phyloP scores from a whole-genome alignment of 2,888 invertebrate genomes.

The Drosophila diplacantha region DNA sequence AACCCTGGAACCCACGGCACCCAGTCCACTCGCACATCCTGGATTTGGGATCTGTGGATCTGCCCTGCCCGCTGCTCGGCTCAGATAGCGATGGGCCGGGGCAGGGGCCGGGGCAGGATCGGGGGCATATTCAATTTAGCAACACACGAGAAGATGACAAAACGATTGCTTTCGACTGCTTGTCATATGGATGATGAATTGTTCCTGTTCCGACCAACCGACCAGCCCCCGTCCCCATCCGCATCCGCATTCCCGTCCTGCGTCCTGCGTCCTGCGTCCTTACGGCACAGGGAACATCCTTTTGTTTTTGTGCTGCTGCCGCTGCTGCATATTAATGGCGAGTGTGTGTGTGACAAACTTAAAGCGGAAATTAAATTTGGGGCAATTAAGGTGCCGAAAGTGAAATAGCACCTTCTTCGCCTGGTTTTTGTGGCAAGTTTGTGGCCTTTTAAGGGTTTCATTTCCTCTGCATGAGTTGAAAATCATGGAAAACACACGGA shows the following conservation, averaged over 20 bases:
- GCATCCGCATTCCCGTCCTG: constrained; percentile 5
- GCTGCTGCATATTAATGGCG: constrained; percentile 63
- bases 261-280: constrained; percentile 28
- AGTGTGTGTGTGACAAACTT: constrained; percentile 52
- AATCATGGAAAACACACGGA: neutral
- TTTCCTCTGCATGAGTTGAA: neutral
- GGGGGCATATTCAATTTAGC: constrained; percentile 76
- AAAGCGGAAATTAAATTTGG: constrained; percentile 69
- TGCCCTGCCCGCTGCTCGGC: constrained; percentile 14
- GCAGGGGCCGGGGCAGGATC: constrained; percentile 3
- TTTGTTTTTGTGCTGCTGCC: constrained; percentile 36
- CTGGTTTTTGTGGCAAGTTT: constrained; percentile 1
- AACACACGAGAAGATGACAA: constrained; percentile 77
- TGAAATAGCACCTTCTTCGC: constrained; percentile 6
- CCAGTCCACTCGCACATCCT: constrained; percentile 8
- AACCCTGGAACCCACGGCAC: constrained; percentile 5
- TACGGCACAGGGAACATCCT: constrained; percentile 31
- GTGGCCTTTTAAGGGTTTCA: constrained; percentile 3
- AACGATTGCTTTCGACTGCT: constrained; percentile 78
- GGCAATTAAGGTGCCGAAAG: constrained; percentile 54
- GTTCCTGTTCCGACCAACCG: constrained; percentile 63
- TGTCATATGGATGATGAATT: constrained; percentile 71
- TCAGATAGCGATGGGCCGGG: constrained; percentile 19
- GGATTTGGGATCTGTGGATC: constrained; percentile 36
- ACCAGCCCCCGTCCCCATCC: constrained; percentile 20